Evolutionary conservation across 1,140 invertebrate genomes (phyloP), one percentile per base, ranked within the genome.

Genomic region (Andrena cerasifolii): DNA sequence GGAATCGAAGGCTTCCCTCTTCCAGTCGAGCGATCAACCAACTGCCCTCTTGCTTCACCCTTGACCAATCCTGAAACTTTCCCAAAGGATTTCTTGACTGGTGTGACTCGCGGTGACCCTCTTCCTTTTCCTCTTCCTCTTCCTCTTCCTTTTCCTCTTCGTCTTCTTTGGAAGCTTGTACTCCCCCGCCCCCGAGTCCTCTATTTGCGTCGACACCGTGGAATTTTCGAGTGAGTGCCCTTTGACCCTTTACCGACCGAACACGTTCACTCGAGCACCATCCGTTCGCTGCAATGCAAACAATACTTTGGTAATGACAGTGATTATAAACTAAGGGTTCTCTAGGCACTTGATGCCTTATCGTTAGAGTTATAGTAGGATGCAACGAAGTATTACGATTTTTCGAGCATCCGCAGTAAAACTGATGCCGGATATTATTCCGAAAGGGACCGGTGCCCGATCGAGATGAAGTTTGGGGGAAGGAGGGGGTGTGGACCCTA

Each of bases 1-100:
- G 75, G 74, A 78, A 78, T 82, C 81, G 79, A 82, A 62, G 74
- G 61, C 49, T 68, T 75, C 54, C 43, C 67, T 78, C 77, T 88
- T 87, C 79, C 85, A 78, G 72, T 84, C 65, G 83, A 87, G 21
- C 74, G 78, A 58, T 63, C 79, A 79, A 54, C 85, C 85, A 87
- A 85, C 85, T 84, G 54, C 77, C 74, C 74, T 79, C 72, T 77
- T 77, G 68, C 70, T 86, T 83, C 79, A 85, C 77, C 62, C 81
- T 87, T 78, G 79, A 79, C 77, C 70, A 65, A 54, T 65, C 74
- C 79, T 71, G 66, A 85, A 86, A 82, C 78, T 85, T 83, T 51
- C 49, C 82, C 71, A 63, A 76, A 72, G 70, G 56, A 61, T 61
- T 77, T 76, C 66, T 72, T 65, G 63, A 68, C 61, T 73, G 76